Base-by-base conservation (phyloP, 2,113 vertebrate species). In the Melospiza melodia region DNA sequence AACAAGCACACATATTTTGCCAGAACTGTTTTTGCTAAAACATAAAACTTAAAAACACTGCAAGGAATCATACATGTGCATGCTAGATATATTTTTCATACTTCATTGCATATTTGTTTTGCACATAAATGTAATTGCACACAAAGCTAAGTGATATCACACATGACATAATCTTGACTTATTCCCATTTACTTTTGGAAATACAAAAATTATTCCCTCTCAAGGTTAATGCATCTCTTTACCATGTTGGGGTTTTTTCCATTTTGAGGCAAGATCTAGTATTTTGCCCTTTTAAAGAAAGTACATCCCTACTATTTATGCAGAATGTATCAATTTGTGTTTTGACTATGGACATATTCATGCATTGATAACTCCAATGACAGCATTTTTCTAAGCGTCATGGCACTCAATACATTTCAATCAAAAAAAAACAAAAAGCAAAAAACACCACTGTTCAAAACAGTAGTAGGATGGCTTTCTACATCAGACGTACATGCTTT, bases 11-110 rank as follows among this genome's bases (percentile, higher is more conserved):
- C 10, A 66, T 31, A 62, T 30, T 58, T 66, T n/a, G 3, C 15
- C 41, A 73, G 79, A 52, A 7, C 5, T 3, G 0, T 37, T 11
- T 3, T 85, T 7, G 17, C 41, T 23, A 33, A 1, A 2, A 55
- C 18, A 20, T 12, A 33, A 55, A 91, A 51, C 15, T 85, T 51
- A 57, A 58, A 89, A 87, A 17, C 30, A 52, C 11, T 35, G 16
- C 48, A 83, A n/a, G 22, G 16, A 88, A 12, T 1, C 8, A 48
- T 17, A 14, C 1, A 22, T 39, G 39, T 83, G 61, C 59, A 61
- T 22, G 16, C 11, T 21, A 65, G 1, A 1, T 9, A 12, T 33
- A 37, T 37, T 73, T 92, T 90, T 69, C 30, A 31, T 22, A 41
- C 23, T 33, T 61, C 30, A 30, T 43, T 86, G 8, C 5, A 5